phyloP scores from a whole-genome alignment of 2,888 invertebrate genomes.

The Amphipoea lucens region DNA sequence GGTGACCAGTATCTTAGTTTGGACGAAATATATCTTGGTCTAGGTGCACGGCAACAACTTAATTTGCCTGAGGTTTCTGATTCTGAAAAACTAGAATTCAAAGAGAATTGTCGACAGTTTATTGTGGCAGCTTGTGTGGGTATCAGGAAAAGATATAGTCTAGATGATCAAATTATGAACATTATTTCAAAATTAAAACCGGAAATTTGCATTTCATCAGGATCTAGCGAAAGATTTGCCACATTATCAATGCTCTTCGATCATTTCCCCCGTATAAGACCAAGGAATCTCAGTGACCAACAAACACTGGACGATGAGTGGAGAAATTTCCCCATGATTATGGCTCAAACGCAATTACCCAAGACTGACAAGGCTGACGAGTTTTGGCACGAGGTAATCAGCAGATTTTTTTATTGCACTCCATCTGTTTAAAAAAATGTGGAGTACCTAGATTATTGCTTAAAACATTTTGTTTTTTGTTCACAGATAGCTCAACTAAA shows the following conservation, averaged over 20 bases:
- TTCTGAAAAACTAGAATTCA: conserved; percentile 1
- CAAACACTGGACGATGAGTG: neutral
- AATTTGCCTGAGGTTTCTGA: neutral
- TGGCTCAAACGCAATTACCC: neutral
- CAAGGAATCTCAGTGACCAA: neutral
- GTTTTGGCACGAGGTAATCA: neutral
- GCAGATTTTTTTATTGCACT: too few species aligned
- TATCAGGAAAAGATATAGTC: neutral
- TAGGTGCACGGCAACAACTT: neutral
- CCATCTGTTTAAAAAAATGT: too few species aligned
- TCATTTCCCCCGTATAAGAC: neutral
- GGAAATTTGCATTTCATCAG: neutral
- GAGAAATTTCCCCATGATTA: neutral
- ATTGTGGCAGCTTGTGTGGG: neutral
- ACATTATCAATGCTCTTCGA: neutral
- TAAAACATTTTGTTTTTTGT: too few species aligned
- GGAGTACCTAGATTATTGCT: too few species aligned
- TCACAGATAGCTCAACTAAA: too few species aligned
- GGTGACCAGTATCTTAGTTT: neutral
- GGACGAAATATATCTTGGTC: neutral
- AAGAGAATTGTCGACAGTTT: neutral
- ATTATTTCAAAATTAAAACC: neutral
- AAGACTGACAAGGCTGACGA: neutral
- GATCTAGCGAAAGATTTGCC: neutral
- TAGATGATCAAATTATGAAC: neutral